Base-by-base conservation (phyloP, 2,888 invertebrate species). In the Stenodema calcarata region DNA sequence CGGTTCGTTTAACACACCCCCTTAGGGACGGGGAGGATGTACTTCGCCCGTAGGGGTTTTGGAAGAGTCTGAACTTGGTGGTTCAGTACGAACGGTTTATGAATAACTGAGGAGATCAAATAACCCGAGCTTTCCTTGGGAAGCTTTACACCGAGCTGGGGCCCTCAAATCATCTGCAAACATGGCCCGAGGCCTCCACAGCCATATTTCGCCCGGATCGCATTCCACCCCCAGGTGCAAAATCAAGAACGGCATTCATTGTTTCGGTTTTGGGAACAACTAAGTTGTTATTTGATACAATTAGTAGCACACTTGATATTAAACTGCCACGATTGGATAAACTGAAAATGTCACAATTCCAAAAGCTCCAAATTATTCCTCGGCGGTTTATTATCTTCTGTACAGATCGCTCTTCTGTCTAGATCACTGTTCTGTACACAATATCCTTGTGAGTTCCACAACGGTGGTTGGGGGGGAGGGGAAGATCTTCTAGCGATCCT, bases 101-200 rank as follows among this genome's bases (percentile, higher is more conserved):
- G 86, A 86, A 86, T 86, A 86, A 79, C 86, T 86, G 79, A 86
- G 79, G 42, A 79, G 86, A 86, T 86, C 86, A 86, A 86, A 86
- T 86, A 86, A 79, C 86, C 70, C 28, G 41, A 42, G 86, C 75
- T 73, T 84, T 84, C 75, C 41, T 84, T 30, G 80, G 80, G 84
- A 84, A 47, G 44, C 73, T 18, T 62, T 23, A 27, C 18, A 23
- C 62, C 27, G 28, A 9, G 70, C 41, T 18, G 23, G 41, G 41
- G 30, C 44, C 84, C 47, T 84, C 27, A 75, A 84, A 84, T 84
- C 70, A 75, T 84, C 84, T 44, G 84, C 75, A 84, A 84, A 84
- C 84, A 82, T 28, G 69, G 69, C 69, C 69, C 23, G 41, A 41
- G 69, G 82, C 69, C 30, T 28, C 30, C n/a, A 28, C 70, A 50